Base-by-base conservation (phyloP, 2,888 invertebrate genomes). In the Branchellion lobata region DNA sequence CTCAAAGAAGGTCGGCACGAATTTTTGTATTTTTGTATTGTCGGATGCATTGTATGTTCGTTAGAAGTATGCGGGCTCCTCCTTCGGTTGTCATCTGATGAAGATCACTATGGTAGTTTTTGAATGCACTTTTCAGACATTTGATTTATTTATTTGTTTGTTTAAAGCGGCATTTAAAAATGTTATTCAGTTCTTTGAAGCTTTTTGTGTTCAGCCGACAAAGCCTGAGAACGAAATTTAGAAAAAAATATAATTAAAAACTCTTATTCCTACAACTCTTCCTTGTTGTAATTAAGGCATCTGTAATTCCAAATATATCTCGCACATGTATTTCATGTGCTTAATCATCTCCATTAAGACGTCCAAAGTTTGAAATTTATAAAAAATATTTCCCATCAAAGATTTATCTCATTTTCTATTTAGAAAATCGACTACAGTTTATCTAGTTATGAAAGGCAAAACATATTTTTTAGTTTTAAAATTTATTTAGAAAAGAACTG, bases 81-180 rank as follows among this genome's bases (percentile, higher is more conserved):
- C 40, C 14, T 40, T 40, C 14, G 40, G 14, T 5, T 8, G 40
- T 40, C 40, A 40, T 40, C 40, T 40, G 14, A 40, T 40, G 5
- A 14, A 5, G 14, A 40, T 40, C 40, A 40, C 40, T 40, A 8
- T 14, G 14, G 40, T 8, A 8, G 40, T 24, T 57, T 57, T 57
- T 57, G 8, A 18, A 57, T 57, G 3, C 24, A 57, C 3, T 57
- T 57, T 57, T 57, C n/a, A n/a, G 5, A 57, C 3, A 57, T n/a
- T n/a, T 24, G 24, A 57, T 57, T 24, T 57, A 57, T 24, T 57
- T 24, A 57, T 18, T 14, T 57, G 61, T 57, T 57, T 57, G 61
- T 57, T 57, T 57, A 57, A 57, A 57, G 24, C 61, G 61, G 61
- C 24, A n/a, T 57, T 8, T 57, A 57, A 57, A 57, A 57, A 57